Evolutionary conservation across 2,888 invertebrate species (phyloP).

Genomic region (Drosophila koepferae): DNA sequence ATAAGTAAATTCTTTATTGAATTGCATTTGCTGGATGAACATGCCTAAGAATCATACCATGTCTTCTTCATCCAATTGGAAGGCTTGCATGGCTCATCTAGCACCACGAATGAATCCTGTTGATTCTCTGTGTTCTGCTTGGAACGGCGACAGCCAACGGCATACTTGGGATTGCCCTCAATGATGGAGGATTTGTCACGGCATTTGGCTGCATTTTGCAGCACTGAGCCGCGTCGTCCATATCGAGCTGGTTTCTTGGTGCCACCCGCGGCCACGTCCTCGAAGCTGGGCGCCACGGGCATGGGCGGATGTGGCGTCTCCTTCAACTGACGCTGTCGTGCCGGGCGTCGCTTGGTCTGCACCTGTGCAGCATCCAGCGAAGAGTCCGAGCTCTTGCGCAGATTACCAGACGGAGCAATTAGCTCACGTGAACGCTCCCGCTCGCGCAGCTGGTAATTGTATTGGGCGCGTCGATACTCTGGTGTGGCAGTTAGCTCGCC

Average conservation of each 20-base stretch:
- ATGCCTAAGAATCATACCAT: constrained; percentile 82
- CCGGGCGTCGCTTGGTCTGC: constrained; percentile 55
- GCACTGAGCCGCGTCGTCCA: constrained; percentile 82
- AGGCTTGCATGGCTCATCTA: constrained; percentile 83
- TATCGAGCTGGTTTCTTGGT: constrained; percentile 78
- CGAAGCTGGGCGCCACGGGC: constrained; percentile 63
- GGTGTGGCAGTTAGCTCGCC: constrained; percentile 81
- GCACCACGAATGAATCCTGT: constrained; percentile 82
- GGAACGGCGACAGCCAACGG: constrained; percentile 60
- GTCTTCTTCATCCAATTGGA: constrained; percentile 84
- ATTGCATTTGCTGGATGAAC: neutral
- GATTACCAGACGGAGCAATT: constrained; percentile 23
- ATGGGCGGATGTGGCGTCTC: constrained; percentile 39
- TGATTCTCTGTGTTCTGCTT: constrained; percentile 69
- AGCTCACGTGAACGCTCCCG: constrained; percentile 52
- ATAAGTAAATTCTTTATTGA: constrained; percentile 38
- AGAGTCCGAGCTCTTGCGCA: constrained; percentile 67
- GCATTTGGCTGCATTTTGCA: constrained; percentile 76
- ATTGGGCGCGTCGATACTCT: constrained; percentile 84
- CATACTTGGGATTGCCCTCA: constrained; percentile 83
- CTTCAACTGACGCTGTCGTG: constrained; percentile 46
- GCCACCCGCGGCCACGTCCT: constrained; percentile 61
- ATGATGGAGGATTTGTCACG: constrained; percentile 81
- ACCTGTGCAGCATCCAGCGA: constrained; percentile 49
- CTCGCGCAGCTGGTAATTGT: constrained; percentile 83